phyloP scores from a whole-genome alignment of 2,113 vertebrate genomes.

The Illadopsis cleaveri region DNA sequence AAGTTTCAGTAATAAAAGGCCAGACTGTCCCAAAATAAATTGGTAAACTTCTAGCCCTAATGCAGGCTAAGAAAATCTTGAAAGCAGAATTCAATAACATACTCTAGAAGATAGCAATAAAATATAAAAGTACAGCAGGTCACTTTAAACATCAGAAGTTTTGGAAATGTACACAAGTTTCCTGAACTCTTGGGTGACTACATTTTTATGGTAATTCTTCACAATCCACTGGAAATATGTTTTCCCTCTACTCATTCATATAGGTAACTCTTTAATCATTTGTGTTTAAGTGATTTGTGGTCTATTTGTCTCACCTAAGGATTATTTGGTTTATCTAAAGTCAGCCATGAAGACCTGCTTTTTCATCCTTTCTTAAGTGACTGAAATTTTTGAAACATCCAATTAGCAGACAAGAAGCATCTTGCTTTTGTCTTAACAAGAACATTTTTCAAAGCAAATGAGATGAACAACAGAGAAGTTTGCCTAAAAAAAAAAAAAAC shows the following conservation, averaged over 20 bases:
- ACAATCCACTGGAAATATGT: background rate
- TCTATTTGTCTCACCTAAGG: background rate
- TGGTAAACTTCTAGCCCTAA: background rate
- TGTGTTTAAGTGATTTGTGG: background rate
- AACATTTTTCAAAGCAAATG: background rate
- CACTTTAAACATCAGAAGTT: background rate
- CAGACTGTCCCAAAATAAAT: background rate
- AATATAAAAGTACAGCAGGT: background rate
- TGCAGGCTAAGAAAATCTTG: background rate
- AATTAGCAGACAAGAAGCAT: background rate
- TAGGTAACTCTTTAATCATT: background rate
- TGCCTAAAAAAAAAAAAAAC: background rate
- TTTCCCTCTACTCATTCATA: background rate
- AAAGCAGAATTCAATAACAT: background rate
- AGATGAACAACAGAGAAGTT: background rate
- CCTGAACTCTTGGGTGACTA: background rate
- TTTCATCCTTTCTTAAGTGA: background rate
- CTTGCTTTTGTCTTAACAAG: background rate
- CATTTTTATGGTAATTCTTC: background rate
- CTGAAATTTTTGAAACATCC: background rate
- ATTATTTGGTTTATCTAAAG: background rate
- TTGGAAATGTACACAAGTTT: background rate
- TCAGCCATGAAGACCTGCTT: background rate
- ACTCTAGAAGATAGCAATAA: background rate
- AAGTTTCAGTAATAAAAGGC: background rate